phyloP scores from a whole-genome alignment of 2,113 vertebrate species.

The Antidorcas marsupialis region DNA sequence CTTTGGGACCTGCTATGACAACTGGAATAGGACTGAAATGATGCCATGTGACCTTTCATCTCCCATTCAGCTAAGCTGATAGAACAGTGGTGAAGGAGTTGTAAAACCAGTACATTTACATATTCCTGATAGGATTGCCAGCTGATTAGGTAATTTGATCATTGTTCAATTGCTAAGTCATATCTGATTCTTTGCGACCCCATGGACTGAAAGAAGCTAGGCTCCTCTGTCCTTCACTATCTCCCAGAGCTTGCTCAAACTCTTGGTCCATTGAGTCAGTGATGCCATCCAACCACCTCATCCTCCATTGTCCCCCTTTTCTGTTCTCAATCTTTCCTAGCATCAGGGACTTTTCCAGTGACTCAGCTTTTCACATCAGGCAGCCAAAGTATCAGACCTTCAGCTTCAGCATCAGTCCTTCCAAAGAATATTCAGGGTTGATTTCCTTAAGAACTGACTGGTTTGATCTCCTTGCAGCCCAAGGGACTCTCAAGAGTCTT shows the following conservation, averaged over 20 bases:
- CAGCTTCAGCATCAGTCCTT: background rate
- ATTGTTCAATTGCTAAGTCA: background rate
- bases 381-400: background rate
- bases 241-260: background rate
- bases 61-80: background rate
- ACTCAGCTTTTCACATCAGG: background rate
- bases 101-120: background rate
- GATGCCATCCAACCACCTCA: background rate
- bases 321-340: background rate
- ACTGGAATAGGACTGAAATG: background rate
- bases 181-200: rapidly evolving
- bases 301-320: background rate
- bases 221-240: background rate
- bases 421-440: background rate
- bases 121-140: background rate
- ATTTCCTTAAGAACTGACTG: background rate
- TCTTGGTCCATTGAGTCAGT: background rate
- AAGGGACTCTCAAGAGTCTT: background rate
- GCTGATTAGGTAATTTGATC: background rate
- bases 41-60: background rate
- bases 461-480: background rate
- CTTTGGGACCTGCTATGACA: background rate
- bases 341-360: background rate
- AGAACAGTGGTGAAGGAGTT: background rate
- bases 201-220: background rate